A percentile compares a stretch with the other conserved stretches of the same genome.
Conservation (phyloP, 2,113 vertebrate genomes). For the Tichodroma muraria region DNA sequence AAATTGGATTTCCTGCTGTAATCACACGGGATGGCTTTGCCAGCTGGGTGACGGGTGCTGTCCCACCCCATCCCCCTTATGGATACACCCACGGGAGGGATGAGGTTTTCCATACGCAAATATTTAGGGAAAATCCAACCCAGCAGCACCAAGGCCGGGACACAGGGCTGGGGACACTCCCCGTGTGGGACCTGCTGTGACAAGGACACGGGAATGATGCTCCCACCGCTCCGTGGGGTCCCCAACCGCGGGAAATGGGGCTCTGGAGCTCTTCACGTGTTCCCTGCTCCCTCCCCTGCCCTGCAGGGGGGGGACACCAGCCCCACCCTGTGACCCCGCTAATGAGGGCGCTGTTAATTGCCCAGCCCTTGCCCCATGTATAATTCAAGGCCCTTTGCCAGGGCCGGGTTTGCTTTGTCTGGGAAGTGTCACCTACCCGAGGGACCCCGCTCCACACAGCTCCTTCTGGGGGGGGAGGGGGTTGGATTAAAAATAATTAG, state of each 20-base stretch:
- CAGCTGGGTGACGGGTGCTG: not conserved
- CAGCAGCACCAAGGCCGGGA: not conserved
- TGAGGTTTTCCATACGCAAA: rapidly evolving
- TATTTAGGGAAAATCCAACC: not conserved
- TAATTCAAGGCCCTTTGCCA: not conserved
- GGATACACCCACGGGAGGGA: not conserved
- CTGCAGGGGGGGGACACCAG: not conserved
- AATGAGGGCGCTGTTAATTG: not conserved
- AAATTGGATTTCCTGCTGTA: rapidly evolving
- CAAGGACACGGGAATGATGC: not conserved
- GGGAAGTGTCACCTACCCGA: not conserved
- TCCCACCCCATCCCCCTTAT: no score
- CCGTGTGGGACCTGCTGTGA: rapidly evolving
- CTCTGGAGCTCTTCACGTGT: not conserved
- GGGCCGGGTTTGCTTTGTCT: not conserved
- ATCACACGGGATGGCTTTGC: not conserved
- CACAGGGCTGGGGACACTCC: no score
- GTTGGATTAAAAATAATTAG: not conserved
- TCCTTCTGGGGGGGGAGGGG: not conserved
- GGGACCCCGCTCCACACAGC: not conserved
- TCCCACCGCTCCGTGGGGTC: not conserved
- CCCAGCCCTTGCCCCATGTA: not conserved
- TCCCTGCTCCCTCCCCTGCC: not conserved
- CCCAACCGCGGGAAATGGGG: not conserved
- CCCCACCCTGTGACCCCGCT: rapidly evolving